phyloP scores from a whole-genome alignment of 2,113 vertebrate species.

The Passer montanus region DNA sequence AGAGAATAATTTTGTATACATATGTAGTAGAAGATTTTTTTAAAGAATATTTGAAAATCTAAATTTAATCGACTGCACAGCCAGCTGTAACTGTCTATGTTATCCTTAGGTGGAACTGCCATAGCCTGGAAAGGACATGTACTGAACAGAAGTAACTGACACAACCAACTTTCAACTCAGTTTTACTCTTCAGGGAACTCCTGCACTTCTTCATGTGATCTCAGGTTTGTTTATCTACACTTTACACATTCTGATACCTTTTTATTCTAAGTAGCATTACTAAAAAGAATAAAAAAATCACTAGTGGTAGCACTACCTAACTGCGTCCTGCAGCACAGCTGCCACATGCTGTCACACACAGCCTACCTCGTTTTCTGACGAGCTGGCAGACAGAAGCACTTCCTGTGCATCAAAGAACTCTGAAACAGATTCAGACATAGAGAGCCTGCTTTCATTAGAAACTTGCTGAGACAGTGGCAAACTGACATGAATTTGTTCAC shows the following conservation, averaged over 20 bases:
- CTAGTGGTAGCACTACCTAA: neutral
- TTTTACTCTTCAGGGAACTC: neutral
- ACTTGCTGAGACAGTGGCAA: constrained; percentile 96
- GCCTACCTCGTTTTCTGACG: constrained; percentile 94
- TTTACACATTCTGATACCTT: neutral
- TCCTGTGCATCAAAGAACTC: constrained; percentile 99
- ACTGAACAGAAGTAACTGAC: neutral
- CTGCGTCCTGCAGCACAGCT: neutral
- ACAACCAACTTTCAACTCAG: neutral
- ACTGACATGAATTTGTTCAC: constrained; percentile 87
- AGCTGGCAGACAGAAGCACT: constrained; percentile 97
- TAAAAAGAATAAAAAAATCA: neutral
- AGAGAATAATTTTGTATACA: neutral
- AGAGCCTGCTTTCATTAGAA: constrained; percentile 95
- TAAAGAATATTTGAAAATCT: neutral
- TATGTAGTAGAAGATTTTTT: neutral
- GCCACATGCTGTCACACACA: neutral
- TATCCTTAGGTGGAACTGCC: neutral
- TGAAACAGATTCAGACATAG: constrained; percentile 98
- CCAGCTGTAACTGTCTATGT: neutral
- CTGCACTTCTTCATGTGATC: neutral
- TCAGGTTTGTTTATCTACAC: neutral
- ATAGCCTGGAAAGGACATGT: neutral
- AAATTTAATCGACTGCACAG: neutral
- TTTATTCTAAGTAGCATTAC: neutral